These are phyloP conservation scores for Sminthopsis crassicaudata DNA, from an alignment of 2,113 vertebrate species.

Conservation along the genomic window DNA sequence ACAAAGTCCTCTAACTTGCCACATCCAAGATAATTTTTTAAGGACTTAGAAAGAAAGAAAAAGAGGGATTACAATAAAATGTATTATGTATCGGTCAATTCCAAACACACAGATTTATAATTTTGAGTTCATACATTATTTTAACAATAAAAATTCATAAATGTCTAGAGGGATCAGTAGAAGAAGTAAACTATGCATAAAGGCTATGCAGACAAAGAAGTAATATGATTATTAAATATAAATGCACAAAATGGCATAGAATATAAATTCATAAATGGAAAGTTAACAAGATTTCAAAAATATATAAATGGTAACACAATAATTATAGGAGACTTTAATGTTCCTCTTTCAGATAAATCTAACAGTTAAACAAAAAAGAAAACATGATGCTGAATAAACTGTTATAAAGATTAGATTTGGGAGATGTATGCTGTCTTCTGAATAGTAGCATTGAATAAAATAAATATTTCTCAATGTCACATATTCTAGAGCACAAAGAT, in stretches of 20 bases:
- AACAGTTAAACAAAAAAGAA: neutral
- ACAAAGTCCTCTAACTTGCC: neutral
- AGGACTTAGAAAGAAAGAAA: neutral
- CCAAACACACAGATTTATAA: neutral
- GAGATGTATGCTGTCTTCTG: neutral
- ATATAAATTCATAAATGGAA: neutral
- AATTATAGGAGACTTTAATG: neutral
- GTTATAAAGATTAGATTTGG: neutral
- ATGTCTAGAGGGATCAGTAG: neutral
- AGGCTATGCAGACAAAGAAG: neutral
- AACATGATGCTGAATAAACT: neutral
- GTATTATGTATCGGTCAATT: neutral
- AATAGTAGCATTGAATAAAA: neutral
- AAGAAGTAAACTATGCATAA: neutral
- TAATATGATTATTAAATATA: neutral
- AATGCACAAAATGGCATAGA: neutral
- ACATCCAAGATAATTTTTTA: neutral
- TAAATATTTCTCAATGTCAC: neutral
- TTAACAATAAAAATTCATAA: neutral
- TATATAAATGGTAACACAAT: neutral
- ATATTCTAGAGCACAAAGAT: neutral
- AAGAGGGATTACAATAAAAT: neutral
- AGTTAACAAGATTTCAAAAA: neutral
- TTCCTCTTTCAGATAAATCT: neutral
- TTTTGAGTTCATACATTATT: neutral